Evolutionary conservation across 2,113 vertebrate genomes (phyloP).

Genomic region (Condylura cristata): DNA sequence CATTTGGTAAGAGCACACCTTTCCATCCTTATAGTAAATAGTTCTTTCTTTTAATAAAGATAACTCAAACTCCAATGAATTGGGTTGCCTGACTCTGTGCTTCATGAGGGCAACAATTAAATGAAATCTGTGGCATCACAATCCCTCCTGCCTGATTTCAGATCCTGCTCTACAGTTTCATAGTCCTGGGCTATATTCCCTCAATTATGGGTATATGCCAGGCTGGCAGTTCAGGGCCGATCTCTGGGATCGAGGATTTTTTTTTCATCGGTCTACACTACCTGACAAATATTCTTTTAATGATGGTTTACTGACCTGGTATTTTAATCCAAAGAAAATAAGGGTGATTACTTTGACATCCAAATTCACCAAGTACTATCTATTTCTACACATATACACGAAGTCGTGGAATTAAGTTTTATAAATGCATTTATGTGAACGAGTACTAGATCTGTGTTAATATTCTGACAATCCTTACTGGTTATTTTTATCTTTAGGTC

Average conservation of each 20-base stretch:
- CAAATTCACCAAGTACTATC: neutral
- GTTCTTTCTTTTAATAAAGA: neutral
- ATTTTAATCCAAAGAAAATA: no score
- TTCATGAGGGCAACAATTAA: neutral
- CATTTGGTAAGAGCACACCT: neutral
- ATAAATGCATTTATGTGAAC: neutral
- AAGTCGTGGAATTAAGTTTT: neutral
- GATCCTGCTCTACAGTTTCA: neutral
- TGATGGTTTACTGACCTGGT: neutral
- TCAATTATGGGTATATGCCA: neutral
- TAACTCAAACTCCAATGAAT: neutral
- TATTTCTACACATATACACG: neutral
- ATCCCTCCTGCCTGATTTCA: neutral
- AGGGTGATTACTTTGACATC: neutral
- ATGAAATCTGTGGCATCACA: neutral
- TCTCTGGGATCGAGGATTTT: neutral
- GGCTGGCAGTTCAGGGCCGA: neutral
- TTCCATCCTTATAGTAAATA: neutral
- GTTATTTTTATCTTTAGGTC: neutral
- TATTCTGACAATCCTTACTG: neutral
- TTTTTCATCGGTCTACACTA: neutral
- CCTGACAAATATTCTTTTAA: neutral
- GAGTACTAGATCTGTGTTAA: no score
- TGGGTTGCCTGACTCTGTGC: neutral
- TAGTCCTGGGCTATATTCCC: neutral